Evolutionary conservation across 1,140 invertebrate species (phyloP), one percentile per base, ranked within the genome.

Genomic region (Zaprionus camerounensis): DNA sequence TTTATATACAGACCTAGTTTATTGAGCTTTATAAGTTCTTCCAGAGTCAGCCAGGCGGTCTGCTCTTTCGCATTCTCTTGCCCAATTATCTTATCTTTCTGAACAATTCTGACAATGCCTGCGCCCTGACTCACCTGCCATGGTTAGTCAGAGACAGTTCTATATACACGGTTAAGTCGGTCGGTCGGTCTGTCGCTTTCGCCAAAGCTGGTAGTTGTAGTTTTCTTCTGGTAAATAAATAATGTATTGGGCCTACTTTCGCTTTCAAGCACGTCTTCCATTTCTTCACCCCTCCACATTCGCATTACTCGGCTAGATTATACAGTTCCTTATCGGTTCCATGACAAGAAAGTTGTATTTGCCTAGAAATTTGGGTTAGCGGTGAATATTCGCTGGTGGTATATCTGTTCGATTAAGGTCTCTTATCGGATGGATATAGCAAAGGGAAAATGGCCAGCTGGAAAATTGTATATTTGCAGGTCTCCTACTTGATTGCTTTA

Each of bases 61-160:
- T 70, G 51, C 59, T 64, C 31, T 31, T 58, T 55, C 46, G 5
- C 26, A 34, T 22, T n/a, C 31, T 58, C 17, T 34, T 11, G 2
- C 0, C 1, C 4, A 12, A 13, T 70, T 64, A 71, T 75, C 72
- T 75, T 75, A 75, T 75, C 72, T 38, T 11, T 11, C n/a, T 12
- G 22, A 70, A 15, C 13, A 9, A 34, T 49, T 38, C n/a, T 4
- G 51, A 64, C 41, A 62, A 57, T 26, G 1, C 4, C 26, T 57
- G 12, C 2, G 26, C 17, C 7, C 31, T 75, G 72, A 75, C 20
- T 71, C 67, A 75, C 44, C n/a, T n/a, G n/a, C 3, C 7, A 12
- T 2, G 15, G 31, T 59, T 58, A 75, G 72, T 75, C 55, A n/a
- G 31, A 75, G 72, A 71, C 55, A n/a, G 31, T 41, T 63, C 17